Conservation (phyloP, 2,113 vertebrate genomes). For the Anarhynchus alexandrinus region DNA sequence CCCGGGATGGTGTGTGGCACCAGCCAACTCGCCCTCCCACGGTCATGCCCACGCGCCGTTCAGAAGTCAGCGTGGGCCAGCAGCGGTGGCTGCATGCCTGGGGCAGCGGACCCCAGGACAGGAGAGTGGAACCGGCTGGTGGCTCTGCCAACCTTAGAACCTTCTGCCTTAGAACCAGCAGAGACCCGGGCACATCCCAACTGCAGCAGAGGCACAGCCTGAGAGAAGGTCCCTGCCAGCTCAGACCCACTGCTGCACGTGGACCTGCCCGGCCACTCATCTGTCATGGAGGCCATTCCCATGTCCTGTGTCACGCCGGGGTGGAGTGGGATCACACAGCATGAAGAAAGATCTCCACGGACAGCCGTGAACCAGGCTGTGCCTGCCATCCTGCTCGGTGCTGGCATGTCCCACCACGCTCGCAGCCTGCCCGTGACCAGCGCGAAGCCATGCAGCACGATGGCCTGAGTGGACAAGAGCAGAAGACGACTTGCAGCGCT, state of each 20-base stretch:
- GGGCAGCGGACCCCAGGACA: neutral
- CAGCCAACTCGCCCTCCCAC: neutral
- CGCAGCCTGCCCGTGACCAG: neutral
- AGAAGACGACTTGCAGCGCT: neutral
- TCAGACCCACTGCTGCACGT: accelerated
- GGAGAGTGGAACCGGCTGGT: neutral
- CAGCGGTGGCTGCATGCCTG: neutral
- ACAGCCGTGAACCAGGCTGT: too few species aligned
- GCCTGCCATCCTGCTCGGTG: too few species aligned
- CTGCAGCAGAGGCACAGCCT: neutral
- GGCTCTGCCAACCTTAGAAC: neutral
- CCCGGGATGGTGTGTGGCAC: neutral
- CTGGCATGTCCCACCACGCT: too few species aligned
- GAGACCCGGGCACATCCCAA: neutral
- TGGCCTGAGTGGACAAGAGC: neutral
- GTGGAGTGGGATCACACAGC: neutral
- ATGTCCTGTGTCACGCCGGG: neutral
- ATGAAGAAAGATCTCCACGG: neutral
- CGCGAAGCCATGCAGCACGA: accelerated
- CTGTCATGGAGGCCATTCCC: accelerated
- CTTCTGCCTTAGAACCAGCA: neutral
- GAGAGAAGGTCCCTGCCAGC: neutral
- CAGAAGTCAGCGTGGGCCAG: neutral
- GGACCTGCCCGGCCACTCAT: neutral
- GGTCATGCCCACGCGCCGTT: too few species aligned